phyloP scores from a whole-genome alignment of 2,888 invertebrate genomes.

The Mesorhabditis sp. region DNA sequence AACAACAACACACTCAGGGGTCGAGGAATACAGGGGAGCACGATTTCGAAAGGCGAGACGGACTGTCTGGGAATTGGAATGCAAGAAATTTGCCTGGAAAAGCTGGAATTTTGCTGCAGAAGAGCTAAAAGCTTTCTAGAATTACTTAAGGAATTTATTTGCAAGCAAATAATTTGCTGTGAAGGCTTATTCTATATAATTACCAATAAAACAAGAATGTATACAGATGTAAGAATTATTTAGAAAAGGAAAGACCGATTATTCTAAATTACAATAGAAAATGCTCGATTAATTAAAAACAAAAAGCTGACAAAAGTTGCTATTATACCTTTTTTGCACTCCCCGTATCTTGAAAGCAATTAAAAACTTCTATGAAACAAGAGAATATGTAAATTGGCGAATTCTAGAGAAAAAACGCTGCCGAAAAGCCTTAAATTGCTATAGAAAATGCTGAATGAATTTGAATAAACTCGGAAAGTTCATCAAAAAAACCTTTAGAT shows the following conservation, averaged over 20 bases:
- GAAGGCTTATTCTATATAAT: too few relatives aligned
- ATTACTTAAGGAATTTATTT: too few relatives aligned
- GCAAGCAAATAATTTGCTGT: too few relatives aligned
- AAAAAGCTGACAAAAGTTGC: neutral
- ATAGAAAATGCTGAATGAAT: neutral
- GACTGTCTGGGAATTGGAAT: too few relatives aligned
- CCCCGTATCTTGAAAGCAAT: neutral
- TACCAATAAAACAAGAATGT: neutral
- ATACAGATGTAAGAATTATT: neutral
- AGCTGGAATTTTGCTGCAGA: too few relatives aligned
- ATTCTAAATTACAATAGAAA: neutral
- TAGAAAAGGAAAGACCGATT: neutral
- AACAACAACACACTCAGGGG: too few relatives aligned
- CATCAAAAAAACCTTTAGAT: conserved; percentile 1
- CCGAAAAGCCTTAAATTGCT: neutral
- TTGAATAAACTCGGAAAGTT: too few relatives aligned
- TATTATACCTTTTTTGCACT: neutral
- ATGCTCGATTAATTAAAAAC: neutral
- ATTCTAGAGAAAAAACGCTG: neutral
- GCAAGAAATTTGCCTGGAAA: too few relatives aligned
- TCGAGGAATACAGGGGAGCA: too few relatives aligned
- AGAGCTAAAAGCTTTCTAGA: too few relatives aligned
- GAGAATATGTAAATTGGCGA: too few relatives aligned
- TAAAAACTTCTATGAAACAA: neutral
- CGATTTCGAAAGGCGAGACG: too few relatives aligned